A percentile compares a stretch with the other conserved stretches of the same genome.
These are phyloP conservation scores for Lepidotrigona ventralis DNA, from an alignment of 1,140 invertebrate genomes.

Conservation along the genomic window DNA sequence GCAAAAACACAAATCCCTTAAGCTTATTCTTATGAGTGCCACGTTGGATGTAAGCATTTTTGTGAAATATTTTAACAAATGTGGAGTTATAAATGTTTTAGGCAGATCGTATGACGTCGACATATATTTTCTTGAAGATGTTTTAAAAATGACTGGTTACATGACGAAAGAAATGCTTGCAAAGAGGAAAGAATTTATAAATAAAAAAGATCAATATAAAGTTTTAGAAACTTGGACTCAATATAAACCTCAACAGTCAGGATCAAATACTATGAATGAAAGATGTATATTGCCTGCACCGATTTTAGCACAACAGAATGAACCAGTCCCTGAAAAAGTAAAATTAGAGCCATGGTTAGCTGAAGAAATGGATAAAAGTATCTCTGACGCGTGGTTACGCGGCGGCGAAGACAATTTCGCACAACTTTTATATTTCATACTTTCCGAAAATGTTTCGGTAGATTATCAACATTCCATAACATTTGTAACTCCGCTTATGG, in stretches of 20 bases:
- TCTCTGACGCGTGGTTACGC: constrained; percentile 82
- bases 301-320: constrained; percentile 73
- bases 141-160: constrained; percentile 87
- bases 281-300: constrained; percentile 67
- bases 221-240: constrained; percentile 80
- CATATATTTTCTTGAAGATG: constrained; percentile 90
- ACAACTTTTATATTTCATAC: constrained; percentile 87
- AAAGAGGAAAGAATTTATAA: constrained; percentile 76
- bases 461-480: constrained; percentile 85
- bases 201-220: constrained; percentile 79
- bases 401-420: constrained; percentile 84
- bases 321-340: constrained; percentile 77
- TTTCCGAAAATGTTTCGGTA: constrained; percentile 86
- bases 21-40: constrained; percentile 97
- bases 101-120: constrained; percentile 90
- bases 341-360: constrained; percentile 81
- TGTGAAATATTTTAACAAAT: constrained; percentile 90
- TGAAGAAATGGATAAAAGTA: constrained; percentile 83
- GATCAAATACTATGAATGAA: constrained; percentile 43
- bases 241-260: constrained; percentile 58
- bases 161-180: constrained; percentile 84
- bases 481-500: constrained; percentile 88
- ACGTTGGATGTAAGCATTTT: constrained; percentile 92
- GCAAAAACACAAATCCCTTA: constrained; percentile 86
- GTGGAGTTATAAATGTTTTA: constrained; percentile 89